These are phyloP conservation scores for Zaprionus nigranus DNA, from an alignment of 1,140 invertebrate species.

Conservation along the genomic window DNA sequence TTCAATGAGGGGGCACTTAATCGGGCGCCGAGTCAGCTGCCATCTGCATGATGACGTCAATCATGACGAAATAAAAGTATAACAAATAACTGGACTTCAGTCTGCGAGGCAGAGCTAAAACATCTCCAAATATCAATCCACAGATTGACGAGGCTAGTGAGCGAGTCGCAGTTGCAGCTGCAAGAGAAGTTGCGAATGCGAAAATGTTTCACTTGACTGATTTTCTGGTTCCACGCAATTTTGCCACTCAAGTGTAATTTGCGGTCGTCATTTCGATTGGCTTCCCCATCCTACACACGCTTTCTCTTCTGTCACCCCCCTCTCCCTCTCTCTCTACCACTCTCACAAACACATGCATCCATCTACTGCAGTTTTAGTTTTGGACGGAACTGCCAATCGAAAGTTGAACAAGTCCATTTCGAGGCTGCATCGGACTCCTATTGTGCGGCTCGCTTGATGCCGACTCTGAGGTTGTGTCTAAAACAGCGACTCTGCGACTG, in stretches of 20 bases:
- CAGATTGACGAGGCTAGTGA: conserved; percentile 16
- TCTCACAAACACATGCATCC: conserved; percentile 14
- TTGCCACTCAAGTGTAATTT: conserved; percentile 78
- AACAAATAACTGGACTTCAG: background rate
- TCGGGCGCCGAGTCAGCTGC: background rate
- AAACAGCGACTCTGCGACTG: background rate
- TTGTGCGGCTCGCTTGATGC: conserved; percentile 31
- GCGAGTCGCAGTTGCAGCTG: conserved; percentile 16
- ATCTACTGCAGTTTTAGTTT: conserved; percentile 40
- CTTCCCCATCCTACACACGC: conserved; percentile 2
- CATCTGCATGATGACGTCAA: conserved; percentile 2
- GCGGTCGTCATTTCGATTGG: conserved; percentile 61
- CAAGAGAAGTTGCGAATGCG: conserved; percentile 43
- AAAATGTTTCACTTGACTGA: conserved; percentile 64
- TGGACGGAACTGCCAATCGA: conserved; percentile 56
- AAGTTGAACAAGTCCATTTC: conserved; percentile 77
- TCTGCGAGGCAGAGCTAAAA: background rate
- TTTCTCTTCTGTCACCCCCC: background rate
- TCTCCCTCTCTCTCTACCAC: background rate
- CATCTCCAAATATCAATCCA: conserved; percentile 9
- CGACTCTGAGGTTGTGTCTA: conserved; percentile 5
- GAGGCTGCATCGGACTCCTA: conserved; percentile 48
- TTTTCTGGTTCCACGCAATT: conserved; percentile 60
- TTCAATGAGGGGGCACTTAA: background rate
- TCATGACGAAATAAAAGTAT: background rate